phyloP scores from a whole-genome alignment of 2,888 invertebrate genomes.

The Andrena bucephala region DNA sequence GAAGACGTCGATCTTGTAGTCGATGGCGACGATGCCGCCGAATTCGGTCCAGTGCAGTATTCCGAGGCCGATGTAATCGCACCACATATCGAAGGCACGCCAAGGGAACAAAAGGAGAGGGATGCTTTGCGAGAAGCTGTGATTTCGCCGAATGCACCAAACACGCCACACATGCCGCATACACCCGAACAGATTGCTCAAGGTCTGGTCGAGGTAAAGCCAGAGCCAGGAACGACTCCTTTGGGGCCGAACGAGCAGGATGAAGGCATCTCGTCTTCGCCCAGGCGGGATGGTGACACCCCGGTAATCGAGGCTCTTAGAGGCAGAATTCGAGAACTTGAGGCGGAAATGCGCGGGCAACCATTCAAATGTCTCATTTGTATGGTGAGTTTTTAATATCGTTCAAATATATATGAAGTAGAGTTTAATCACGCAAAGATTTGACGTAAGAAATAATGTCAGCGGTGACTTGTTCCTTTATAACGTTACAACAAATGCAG shows the following conservation, averaged over 20 bases:
- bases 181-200: constrained; percentile 78
- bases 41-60: constrained; percentile 95
- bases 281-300: constrained; percentile 75
- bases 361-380: constrained; percentile 96
- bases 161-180: constrained; percentile 75
- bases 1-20: constrained; percentile 92
- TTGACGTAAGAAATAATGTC: too few relatives aligned
- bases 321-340: constrained; percentile 91
- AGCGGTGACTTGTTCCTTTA: too few relatives aligned
- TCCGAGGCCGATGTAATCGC: constrained; percentile 90
- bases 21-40: constrained; percentile 93
- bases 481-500: too few relatives aligned
- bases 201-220: constrained; percentile 81
- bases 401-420: background rate
- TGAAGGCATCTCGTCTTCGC: constrained; percentile 71
- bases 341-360: constrained; percentile 87
- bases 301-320: constrained; percentile 91
- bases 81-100: constrained; percentile 85
- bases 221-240: constrained; percentile 82
- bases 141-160: constrained; percentile 82
- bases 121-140: constrained; percentile 87
- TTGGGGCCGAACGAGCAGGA: constrained; percentile 74
- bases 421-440: background rate
- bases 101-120: constrained; percentile 86
- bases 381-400: constrained; percentile 86